Conservation (phyloP, 2,113 vertebrate species). For the Platysteira castanea region DNA sequence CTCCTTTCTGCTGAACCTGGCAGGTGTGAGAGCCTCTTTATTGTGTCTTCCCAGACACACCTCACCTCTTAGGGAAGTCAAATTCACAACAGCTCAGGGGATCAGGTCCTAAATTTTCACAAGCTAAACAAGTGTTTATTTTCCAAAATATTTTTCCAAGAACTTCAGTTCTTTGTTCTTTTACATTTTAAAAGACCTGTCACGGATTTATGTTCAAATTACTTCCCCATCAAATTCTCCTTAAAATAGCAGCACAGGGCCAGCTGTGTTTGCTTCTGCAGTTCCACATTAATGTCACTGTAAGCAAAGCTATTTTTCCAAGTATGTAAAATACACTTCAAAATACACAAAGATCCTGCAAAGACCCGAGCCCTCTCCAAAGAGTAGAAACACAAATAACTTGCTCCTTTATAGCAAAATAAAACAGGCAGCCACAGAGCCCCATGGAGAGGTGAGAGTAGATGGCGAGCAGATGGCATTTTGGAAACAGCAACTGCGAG, state of each 20-base stretch:
- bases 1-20: too few relatives aligned
- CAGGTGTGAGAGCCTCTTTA: too few relatives aligned
- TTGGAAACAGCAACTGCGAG: background rate
- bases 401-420: background rate
- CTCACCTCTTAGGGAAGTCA: background rate
- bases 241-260: background rate
- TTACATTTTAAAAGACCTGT: background rate
- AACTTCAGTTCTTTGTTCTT: background rate
- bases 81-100: background rate
- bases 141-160: background rate
- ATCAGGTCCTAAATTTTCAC: background rate
- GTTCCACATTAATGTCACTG: background rate
- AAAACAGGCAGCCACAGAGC: background rate
- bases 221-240: background rate
- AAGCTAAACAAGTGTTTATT: background rate
- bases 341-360: background rate
- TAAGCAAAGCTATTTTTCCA: background rate
- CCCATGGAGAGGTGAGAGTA: background rate
- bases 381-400: background rate
- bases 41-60: too few relatives aligned
- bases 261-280: background rate
- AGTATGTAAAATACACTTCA: background rate
- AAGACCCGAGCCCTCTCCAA: background rate
- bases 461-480: background rate
- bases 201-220: background rate